Evolutionary conservation across 2,797 vertebrate species (phyloP), one percentile per base, ranked within the genome.

Genomic region (Perdix hodgsoniae): DNA sequence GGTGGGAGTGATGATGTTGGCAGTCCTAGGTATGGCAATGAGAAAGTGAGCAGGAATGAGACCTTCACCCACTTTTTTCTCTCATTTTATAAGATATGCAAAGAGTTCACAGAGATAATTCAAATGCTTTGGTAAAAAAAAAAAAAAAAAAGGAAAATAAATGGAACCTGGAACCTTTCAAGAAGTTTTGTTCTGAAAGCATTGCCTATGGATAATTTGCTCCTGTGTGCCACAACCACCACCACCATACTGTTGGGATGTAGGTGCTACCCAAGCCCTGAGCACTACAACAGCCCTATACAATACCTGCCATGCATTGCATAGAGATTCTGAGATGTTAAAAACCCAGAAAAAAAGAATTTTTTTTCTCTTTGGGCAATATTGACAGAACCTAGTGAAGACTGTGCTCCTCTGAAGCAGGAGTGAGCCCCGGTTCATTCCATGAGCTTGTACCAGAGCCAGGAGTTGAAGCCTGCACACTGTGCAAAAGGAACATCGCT

Each of bases 81-180:
- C 24, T 45, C 15, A 3, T 12, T 21, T 27, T 10, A 9, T 4
- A 22, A 47, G 49, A 15, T 2, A 15, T 1, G 49, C 11, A 29
- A 29, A 2, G 40, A 45, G 11, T 5, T 3, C 14, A 22, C 23
- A 37, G 31, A 47, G 24, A 16, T 3, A 12, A 39, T 1, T 14
- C 16, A 18, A 19, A 23, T 8, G 8, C 4, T 60, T 66, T 16
- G 70, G 31, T 8, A 13, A 1, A 14, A 16, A 42, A 13, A 26
- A 21, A 13, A 2, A 11, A 12, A 17, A 15, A 5, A n/a, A 26
- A 54, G 10, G 18, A 3, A 26, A 22, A 14, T 3, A 11, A 14
- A 23, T 0, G 7, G 16, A 47, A 39, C 37, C 11, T 0, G 7
- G 16, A 47, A 39, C 37, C 11, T 23, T 12, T 33, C 45, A 50